Conservation (phyloP, 1,140 invertebrate genomes). For the Spodoptera litura region DNA sequence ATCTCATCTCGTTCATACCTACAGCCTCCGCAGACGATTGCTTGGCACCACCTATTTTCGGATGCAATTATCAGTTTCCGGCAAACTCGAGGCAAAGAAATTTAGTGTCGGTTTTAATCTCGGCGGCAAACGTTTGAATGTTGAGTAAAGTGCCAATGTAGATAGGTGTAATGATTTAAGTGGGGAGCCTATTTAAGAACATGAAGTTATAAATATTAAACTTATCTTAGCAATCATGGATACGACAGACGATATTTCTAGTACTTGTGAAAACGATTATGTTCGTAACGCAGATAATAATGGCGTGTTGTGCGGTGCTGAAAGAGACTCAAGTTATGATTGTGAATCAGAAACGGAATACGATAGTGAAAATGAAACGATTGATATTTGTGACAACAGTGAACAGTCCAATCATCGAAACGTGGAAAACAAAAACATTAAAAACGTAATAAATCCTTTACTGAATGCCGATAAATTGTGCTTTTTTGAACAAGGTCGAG, state of each 20-base stretch:
- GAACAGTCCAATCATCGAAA: constrained; percentile 54
- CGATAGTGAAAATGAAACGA: constrained; percentile 83
- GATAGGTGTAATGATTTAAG: constrained; percentile 9
- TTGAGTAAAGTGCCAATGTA: constrained; percentile 21
- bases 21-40: constrained; percentile 64
- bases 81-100: constrained; percentile 56
- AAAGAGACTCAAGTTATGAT: constrained; percentile 58
- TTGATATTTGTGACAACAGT: constrained; percentile 82
- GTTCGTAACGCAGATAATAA: constrained; percentile 54
- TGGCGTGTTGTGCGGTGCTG: constrained; percentile 52
- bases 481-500: constrained; percentile 60
- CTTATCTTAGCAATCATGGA: constrained; percentile 61
- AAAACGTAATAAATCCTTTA: constrained; percentile 51
- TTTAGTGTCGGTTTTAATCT: constrained; percentile 56
- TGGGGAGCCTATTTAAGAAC: constrained; percentile 37
- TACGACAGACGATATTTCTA: constrained; percentile 72
- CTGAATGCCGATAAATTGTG: constrained; percentile 53
- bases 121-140: constrained; percentile 5
- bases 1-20: constrained; percentile 73
- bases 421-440: constrained; percentile 54
- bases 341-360: constrained; percentile 71
- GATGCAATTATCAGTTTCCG: constrained; percentile 79
- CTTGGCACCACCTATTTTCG: constrained; percentile 81
- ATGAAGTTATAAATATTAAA: constrained; percentile 45
- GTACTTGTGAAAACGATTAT: constrained; percentile 73